A percentile compares a stretch with the other conserved stretches of the same genome.
These are phyloP conservation scores for Fratercula arctica DNA, from an alignment of 2,797 vertebrate genomes.

Conservation along the genomic window DNA sequence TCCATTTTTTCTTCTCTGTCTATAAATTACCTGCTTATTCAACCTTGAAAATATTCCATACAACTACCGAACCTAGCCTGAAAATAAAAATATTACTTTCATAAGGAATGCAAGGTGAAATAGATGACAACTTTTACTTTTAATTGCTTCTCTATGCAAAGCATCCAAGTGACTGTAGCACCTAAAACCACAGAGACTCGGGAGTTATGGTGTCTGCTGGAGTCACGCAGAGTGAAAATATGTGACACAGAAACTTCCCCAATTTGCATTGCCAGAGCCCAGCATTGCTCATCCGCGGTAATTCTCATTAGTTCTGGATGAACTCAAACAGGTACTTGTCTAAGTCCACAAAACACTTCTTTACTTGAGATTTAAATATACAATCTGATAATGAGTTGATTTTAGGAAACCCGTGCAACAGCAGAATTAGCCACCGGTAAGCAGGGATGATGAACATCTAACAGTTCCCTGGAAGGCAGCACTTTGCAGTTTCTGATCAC, in stretches of 20 bases:
- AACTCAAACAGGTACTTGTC: not conserved
- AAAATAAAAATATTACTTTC: not conserved
- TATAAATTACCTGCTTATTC: not conserved
- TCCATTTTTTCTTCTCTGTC: not conserved
- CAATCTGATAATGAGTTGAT: not conserved
- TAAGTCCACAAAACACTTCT: not conserved
- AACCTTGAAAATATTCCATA: not conserved
- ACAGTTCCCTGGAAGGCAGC: not conserved
- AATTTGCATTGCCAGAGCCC: not conserved
- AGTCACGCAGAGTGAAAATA: not conserved
- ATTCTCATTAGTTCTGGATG: not conserved
- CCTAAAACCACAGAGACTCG: not conserved
- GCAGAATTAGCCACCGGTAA: fast-evolving
- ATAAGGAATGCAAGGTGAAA: not conserved
- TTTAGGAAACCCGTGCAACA: not conserved
- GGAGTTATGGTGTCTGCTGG: not conserved
- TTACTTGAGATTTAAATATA: not conserved
- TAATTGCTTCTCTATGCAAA: not conserved
- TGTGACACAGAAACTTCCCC: not conserved
- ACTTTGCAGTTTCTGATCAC: not conserved
- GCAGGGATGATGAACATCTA: not conserved
- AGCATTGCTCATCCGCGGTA: not conserved
- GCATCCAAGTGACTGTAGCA: not conserved
- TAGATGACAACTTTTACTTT: not conserved
- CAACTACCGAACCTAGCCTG: not conserved